Percentiles rank a stretch among this genome's conserved stretches.
Evolutionary conservation across 2,888 invertebrate species (phyloP).

Genomic region (Sphaerophoria taeniata): DNA sequence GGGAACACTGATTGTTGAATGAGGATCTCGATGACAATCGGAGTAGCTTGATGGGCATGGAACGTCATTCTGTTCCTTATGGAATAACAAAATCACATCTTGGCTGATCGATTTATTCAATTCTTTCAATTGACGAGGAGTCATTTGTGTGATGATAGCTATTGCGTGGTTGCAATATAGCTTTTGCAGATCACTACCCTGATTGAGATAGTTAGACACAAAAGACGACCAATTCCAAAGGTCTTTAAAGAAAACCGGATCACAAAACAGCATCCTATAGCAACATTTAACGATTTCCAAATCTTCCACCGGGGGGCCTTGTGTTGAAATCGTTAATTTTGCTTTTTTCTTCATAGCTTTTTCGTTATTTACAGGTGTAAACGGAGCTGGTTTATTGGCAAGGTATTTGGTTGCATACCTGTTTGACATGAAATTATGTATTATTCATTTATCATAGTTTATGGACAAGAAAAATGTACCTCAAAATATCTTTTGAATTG

Average conservation of each 20-base stretch:
- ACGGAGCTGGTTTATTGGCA: slow-evolving; percentile 87
- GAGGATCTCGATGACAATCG: slow-evolving; percentile 55
- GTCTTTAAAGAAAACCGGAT: slow-evolving; percentile 86
- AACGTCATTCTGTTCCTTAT: slow-evolving; percentile 76
- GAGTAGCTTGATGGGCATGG: slow-evolving; percentile 36
- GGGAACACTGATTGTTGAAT: slow-evolving; percentile 76
- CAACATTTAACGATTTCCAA: slow-evolving; percentile 86
- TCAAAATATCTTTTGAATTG: slow-evolving; percentile 86
- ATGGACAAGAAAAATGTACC: slow-evolving; percentile 83
- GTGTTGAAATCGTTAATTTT: slow-evolving; percentile 69
- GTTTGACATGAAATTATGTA: slow-evolving; percentile 20
- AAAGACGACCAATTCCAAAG: slow-evolving; percentile 92
- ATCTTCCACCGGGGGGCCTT: slow-evolving; percentile 82
- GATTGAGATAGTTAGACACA: slow-evolving; percentile 84
- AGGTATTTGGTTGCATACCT: slow-evolving; percentile 90
- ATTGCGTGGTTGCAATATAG: slow-evolving; percentile 80
- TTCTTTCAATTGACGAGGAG: slow-evolving; percentile 79
- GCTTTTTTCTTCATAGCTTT: slow-evolving; percentile 78
- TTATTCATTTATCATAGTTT: no score
- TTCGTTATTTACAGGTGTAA: slow-evolving; percentile 64
- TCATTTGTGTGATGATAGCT: slow-evolving; percentile 82
- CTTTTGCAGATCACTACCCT: slow-evolving; percentile 75
- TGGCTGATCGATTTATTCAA: slow-evolving; percentile 82
- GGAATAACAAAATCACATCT: slow-evolving; percentile 80
- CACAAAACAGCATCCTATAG: slow-evolving; percentile 85